Evolutionary conservation across 2,113 vertebrate genomes (phyloP).

Genomic region (Proteles cristata): DNA sequence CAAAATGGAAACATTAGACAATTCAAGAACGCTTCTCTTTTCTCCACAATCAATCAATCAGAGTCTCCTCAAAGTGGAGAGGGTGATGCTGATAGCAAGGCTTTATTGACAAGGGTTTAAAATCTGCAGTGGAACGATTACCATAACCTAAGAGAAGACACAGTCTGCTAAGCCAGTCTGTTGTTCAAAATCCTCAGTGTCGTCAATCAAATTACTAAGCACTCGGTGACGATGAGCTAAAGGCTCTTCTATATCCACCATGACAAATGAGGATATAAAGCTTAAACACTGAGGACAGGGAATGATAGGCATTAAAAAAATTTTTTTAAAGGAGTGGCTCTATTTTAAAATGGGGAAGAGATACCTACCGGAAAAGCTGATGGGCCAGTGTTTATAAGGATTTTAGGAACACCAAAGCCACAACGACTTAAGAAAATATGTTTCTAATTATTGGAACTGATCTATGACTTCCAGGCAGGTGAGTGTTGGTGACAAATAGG

Average conservation of each 20-base stretch:
- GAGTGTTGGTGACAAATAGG: rapidly evolving
- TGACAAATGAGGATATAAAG: background rate
- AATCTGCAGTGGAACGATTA: background rate
- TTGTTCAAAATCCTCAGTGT: background rate
- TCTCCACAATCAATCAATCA: background rate
- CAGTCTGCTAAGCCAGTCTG: background rate
- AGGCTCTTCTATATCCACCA: background rate
- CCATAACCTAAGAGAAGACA: background rate
- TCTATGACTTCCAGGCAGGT: background rate
- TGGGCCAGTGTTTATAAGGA: background rate
- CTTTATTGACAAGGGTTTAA: background rate
- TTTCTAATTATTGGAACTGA: background rate
- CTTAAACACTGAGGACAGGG: background rate
- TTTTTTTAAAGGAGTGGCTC: background rate
- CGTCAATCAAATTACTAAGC: background rate
- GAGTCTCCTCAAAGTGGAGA: background rate
- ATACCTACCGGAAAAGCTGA: background rate
- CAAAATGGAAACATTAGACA: background rate
- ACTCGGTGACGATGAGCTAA: background rate
- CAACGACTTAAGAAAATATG: background rate
- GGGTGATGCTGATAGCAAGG: background rate
- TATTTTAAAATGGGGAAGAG: background rate
- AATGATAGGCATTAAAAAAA: background rate
- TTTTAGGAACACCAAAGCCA: background rate
- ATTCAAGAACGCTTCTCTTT: background rate